phyloP scores from a whole-genome alignment of 2,797 vertebrate genomes.

The Otolemur crassicaudatus region DNA sequence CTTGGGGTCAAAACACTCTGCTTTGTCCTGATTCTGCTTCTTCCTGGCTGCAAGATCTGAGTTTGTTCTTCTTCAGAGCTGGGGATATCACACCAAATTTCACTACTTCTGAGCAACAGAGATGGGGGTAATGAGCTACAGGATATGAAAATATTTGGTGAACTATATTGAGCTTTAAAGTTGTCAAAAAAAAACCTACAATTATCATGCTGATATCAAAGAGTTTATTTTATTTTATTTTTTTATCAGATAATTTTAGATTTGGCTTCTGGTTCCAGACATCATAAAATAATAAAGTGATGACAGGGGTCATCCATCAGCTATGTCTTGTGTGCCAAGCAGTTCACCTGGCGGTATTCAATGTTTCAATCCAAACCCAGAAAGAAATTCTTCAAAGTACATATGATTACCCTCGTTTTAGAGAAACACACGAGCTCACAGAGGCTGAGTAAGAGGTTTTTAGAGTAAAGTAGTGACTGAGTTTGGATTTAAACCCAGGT shows the following conservation, averaged over 20 bases:
- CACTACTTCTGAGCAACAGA: neutral
- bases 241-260: neutral
- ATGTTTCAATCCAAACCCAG: neutral
- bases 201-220: neutral
- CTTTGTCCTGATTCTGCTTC: neutral
- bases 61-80: neutral
- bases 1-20: neutral
- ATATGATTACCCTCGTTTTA: neutral
- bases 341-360: neutral
- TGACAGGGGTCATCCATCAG: neutral
- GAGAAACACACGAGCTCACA: neutral
- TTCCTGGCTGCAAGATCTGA: neutral
- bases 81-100: neutral
- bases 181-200: neutral
- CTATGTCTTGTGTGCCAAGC: neutral
- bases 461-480: neutral
- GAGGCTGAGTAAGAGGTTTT: neutral
- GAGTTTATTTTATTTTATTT: neutral
- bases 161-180: neutral
- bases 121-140: neutral
- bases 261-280: neutral
- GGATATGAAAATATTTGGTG: neutral
- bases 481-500: neutral
- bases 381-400: constrained; percentile 13
- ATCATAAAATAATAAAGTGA: neutral